Base-by-base conservation (phyloP, 1,140 invertebrate genomes). In the Tribolium madens region DNA sequence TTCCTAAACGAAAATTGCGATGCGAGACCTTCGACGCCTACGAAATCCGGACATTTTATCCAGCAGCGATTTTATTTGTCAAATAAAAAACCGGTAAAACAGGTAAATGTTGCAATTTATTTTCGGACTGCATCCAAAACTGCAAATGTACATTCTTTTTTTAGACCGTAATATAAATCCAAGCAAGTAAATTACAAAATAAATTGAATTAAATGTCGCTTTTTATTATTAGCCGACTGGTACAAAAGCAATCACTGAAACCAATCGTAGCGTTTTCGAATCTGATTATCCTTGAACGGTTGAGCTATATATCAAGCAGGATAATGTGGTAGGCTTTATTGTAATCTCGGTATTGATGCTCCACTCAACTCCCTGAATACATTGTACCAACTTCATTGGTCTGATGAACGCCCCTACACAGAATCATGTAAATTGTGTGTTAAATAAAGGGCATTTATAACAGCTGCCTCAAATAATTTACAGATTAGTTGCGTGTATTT, bases 301-400 rank as follows among this genome's bases (percentile, higher is more conserved):
- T 74, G 75, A 47, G 48, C 36, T 73, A 76, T 79, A 79, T 76
- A 79, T 79, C 78, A 79, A 76, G 75, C 36, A 69, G 78, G 70
- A 76, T 79, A 79, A 79, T 79, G 78, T 73, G 74, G 78, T 79
- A 60, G 78, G 78, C 75, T 79, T 79, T 73, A 79, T 79, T 79
- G 78, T 79, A 79, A 79, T 79, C 78, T 72, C 76, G 70, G 76
- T 73, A 77, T 77, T 77, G 76, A 77, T 77, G 76, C 70, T 73
- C 57, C 76, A 60, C 76, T 73, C 76, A 64, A 73, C 69, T 77
- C 76, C 69, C 76, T 46, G 76, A 73, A 77, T 73, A 77, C 70
- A 77, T 77, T 77, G 70, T 73, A 52, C 46, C 76, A 64, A 77
- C 21, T 69, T 73, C 76, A 60, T 48, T 73, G 76, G 46, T 53